phyloP scores from a whole-genome alignment of 2,888 invertebrate species.

The Lithophane leautieri region DNA sequence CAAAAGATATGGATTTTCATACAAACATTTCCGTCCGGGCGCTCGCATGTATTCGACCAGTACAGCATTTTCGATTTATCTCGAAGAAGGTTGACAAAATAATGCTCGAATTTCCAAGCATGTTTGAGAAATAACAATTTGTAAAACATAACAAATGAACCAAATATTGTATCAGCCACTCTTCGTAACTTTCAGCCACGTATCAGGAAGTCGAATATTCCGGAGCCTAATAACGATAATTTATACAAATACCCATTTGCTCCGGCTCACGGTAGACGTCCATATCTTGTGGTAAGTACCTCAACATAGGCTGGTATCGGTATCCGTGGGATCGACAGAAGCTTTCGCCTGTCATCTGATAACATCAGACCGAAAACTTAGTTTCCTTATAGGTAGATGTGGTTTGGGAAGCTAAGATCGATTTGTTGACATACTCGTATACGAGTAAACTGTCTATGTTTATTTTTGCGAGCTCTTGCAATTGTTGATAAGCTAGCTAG shows the following conservation, averaged over 20 bases:
- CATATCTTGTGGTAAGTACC: slow-evolving; percentile 27
- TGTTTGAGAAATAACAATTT: background rate
- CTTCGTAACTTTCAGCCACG: slow-evolving; percentile 15
- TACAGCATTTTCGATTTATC: too few species aligned
- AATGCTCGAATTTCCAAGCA: too few species aligned
- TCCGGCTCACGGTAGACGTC: background rate
- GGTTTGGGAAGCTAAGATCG: background rate
- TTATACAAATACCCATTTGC: slow-evolving; percentile 36
- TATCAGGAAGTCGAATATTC: slow-evolving; percentile 27
- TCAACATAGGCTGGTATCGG: slow-evolving; percentile 20
- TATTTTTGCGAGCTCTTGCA: background rate
- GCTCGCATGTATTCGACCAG: too few species aligned
- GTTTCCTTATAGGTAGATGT: background rate
- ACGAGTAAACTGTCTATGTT: background rate
- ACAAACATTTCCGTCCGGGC: too few species aligned
- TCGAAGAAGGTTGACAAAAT: too few species aligned
- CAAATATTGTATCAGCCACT: background rate
- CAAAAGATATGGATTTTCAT: too few species aligned
- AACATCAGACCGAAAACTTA: slow-evolving; percentile 49
- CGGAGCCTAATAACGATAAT: slow-evolving; percentile 31
- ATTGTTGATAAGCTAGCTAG: background rate
- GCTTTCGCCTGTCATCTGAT: slow-evolving; percentile 41
- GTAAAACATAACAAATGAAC: background rate
- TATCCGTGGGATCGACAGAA: slow-evolving; percentile 32
- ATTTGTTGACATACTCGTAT: background rate